These are phyloP conservation scores for Muscicapa comitata DNA, from an alignment of 2,797 vertebrate species.

Conservation along the genomic window DNA sequence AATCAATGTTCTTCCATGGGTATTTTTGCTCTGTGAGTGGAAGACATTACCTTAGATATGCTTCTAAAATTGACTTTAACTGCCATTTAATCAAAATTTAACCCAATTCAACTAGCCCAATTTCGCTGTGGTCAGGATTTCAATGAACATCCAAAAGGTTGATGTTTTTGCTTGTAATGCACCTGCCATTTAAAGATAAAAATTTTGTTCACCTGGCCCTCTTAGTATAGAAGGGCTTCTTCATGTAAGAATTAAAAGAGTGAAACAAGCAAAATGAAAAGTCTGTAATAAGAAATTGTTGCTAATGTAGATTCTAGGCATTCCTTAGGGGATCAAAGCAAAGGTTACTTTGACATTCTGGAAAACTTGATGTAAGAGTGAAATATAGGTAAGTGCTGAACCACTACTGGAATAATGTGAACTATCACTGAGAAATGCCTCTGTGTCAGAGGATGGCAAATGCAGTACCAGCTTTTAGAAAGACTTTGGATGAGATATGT, in stretches of 20 bases:
- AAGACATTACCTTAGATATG: neutral
- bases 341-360: neutral
- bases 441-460: neutral
- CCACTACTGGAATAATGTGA: neutral
- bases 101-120: neutral
- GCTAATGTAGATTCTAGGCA: neutral
- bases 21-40: neutral
- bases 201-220: neutral
- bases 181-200: neutral
- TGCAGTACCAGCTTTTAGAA: neutral
- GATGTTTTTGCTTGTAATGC: neutral
- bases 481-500: neutral
- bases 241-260: neutral
- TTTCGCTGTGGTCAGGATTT: neutral
- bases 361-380: neutral
- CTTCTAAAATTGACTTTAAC: neutral
- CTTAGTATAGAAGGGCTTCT: neutral
- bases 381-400: neutral
- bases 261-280: neutral
- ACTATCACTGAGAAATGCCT: neutral
- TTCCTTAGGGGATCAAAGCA: neutral
- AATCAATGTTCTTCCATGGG: neutral
- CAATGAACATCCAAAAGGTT: rapidly evolving
- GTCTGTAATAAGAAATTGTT: neutral
- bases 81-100: neutral